Percentiles rank a stretch among this genome's conserved stretches.
Evolutionary conservation across 2,113 vertebrate species (phyloP).

Genomic region (Uria aalge): DNA sequence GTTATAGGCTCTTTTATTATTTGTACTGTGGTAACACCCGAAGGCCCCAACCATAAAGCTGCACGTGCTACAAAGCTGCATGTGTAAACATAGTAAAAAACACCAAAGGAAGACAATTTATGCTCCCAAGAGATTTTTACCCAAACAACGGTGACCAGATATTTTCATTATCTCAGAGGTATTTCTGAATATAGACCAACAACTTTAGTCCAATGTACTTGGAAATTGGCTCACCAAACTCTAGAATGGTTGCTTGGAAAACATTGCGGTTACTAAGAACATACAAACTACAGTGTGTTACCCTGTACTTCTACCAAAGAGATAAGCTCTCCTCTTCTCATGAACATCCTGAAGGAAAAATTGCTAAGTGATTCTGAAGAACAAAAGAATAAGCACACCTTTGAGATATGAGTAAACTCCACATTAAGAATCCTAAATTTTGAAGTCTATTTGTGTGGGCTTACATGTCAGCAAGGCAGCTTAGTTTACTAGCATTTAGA

Average conservation of each 20-base stretch:
- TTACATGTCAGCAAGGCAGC: background rate
- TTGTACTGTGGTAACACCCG: background rate
- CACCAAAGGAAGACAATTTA: background rate
- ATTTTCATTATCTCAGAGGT: background rate
- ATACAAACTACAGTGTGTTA: background rate
- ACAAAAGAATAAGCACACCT: background rate
- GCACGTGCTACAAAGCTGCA: background rate
- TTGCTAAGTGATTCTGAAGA: background rate
- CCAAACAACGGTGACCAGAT: background rate
- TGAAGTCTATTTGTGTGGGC: background rate
- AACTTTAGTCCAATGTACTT: background rate
- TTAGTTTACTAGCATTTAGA: background rate
- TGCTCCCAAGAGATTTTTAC: background rate
- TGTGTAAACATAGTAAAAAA: background rate
- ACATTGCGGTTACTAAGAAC: background rate
- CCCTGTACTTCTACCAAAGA: background rate
- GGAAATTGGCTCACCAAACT: background rate
- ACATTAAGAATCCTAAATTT: background rate
- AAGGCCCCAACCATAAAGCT: background rate
- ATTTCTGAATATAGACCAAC: background rate
- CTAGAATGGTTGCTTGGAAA: background rate
- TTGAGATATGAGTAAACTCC: background rate
- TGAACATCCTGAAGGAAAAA: background rate
- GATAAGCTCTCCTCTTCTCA: background rate
- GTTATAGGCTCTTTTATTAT: background rate